Base-by-base conservation (phyloP, 2,888 invertebrate species). In the Oscheius sp. region DNA sequence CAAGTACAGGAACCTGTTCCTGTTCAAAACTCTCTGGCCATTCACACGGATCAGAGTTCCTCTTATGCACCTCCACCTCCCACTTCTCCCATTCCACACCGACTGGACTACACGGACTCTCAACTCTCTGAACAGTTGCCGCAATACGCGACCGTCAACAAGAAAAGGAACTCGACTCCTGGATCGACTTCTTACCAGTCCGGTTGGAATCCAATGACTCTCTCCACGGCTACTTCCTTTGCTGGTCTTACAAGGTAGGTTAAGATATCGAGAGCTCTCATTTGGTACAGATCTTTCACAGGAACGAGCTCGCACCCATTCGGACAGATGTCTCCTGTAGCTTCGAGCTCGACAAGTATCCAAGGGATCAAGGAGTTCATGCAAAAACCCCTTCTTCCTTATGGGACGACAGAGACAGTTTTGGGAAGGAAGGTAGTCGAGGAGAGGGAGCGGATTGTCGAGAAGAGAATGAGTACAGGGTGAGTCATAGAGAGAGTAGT, bases 51-150 rank as follows among this genome's bases (percentile, higher is more conserved):
- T n/a, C 48, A n/a, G 48, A 48, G 29, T 48, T 50, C 66, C 13
- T 65, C 21, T 11, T 72, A 37, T 37, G 82, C 79, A 9, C 86
- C 86, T 7, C 80, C 81, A 57, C 86, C 86, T 10, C 86, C 86
- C n/a, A 86, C 86, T 13, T 85, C 85, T 2, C 86, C 86, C 13
- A 84, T 86, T 58, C 86, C 86, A 1, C 81, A 79, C 35, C 73
- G 81, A 13, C 51, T 55, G 9, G 68, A 66, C 35, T 66, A 53
- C 10, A 55, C 68, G 7, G 55, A 53, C 33, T 50, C 50, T 13
- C 63, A 55, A 3, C 13, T 55, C 42, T 58, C 58, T 11, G 29
- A 35, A 4, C 10, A 50, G 47, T 50, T 21, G n/a, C 70, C 70
- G 11, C 47, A 57, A 35, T 59, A 58, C 59, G 55, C 70, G 10